These are phyloP conservation scores for Macrotis lagotis DNA, from an alignment of 2,113 vertebrate species.

Conservation along the genomic window DNA sequence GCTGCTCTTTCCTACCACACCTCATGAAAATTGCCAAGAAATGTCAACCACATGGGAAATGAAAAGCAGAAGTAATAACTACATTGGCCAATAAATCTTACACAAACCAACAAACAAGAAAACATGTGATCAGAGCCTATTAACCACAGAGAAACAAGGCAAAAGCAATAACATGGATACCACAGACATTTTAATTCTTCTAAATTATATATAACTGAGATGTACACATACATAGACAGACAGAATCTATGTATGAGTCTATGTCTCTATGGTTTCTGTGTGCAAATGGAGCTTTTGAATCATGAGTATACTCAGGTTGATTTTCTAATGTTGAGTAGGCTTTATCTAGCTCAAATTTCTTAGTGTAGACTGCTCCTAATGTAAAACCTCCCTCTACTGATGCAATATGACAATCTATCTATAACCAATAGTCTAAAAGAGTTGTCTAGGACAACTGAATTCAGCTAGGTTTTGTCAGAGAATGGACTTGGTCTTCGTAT, in stretches of 20 bases:
- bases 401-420: neutral
- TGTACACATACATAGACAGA: neutral
- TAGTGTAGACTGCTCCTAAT: neutral
- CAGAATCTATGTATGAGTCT: neutral
- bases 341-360: neutral
- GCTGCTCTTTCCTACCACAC: neutral
- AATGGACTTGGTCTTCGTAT: neutral
- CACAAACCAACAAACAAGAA: neutral
- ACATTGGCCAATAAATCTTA: neutral
- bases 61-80: neutral
- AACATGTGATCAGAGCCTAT: neutral
- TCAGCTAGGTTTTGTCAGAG: neutral
- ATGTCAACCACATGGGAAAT: neutral
- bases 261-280: neutral
- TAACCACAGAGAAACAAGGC: neutral
- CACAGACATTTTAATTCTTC: neutral
- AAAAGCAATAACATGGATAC: neutral
- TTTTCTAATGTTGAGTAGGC: neutral
- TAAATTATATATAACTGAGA: neutral
- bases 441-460: neutral
- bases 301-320: neutral
- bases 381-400: neutral
- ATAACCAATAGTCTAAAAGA: neutral
- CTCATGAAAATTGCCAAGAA: neutral
- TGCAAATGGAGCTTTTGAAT: neutral